Conservation (phyloP, 2,113 vertebrate genomes). For the Taurulus bubalis region DNA sequence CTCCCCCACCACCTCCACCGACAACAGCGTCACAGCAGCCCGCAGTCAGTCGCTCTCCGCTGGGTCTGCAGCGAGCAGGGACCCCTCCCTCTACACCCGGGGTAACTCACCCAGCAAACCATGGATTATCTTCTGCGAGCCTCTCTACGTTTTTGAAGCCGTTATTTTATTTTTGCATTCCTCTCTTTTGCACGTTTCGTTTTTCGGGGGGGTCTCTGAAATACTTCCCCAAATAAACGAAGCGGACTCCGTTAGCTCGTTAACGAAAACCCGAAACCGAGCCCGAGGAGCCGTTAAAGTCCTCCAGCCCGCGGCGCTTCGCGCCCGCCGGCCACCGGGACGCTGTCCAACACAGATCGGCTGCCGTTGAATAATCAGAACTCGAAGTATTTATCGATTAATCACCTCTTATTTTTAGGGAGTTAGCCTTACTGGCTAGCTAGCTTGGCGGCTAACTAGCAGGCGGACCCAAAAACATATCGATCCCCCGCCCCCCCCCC, state of each 20-base stretch:
- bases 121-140: conserved; percentile 55
- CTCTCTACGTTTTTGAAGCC: conserved; percentile 1
- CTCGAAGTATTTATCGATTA: neutral
- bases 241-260: conserved; percentile 57
- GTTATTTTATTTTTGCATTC: too few relatives aligned
- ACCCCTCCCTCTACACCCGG: conserved; percentile 18
- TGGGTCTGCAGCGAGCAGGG: conserved; percentile 59
- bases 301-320: neutral
- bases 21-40: conserved; percentile 60
- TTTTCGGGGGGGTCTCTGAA: neutral
- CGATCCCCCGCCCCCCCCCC: neutral
- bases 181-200: neutral
- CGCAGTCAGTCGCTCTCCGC: conserved; percentile 41
- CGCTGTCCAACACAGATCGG: neutral
- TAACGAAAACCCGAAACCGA: conserved; percentile 26
- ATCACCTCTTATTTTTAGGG: neutral
- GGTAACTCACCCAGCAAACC: conserved; percentile 30
- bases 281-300: conserved; percentile 7
- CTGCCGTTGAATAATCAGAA: neutral
- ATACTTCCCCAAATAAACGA: conserved; percentile 53
- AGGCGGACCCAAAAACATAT: conserved; percentile 45
- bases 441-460: conserved; percentile 71
- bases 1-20: conserved; percentile 26
- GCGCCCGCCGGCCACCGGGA: neutral
- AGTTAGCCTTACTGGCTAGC: conserved; percentile 67